Percentiles rank a stretch among this genome's conserved stretches.
Conservation (phyloP, 2,797 vertebrate genomes). For the Taenioides sp. region DNA sequence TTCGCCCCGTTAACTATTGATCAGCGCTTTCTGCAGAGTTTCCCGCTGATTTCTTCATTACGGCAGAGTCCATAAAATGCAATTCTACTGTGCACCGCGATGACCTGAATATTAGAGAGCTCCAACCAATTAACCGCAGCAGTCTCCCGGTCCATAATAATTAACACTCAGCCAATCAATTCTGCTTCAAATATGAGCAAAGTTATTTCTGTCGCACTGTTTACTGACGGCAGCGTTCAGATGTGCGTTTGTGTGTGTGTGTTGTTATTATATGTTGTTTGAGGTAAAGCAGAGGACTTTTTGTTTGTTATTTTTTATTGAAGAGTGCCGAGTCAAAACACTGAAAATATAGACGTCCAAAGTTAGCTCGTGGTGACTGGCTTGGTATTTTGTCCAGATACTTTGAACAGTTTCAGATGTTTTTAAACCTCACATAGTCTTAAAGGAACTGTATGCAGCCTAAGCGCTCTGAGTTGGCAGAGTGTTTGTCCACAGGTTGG, state of each 20-base stretch:
- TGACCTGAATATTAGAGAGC: constrained; percentile 54
- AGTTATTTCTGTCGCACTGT: constrained; percentile 9
- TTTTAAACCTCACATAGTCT: no score
- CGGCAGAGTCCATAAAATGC: constrained; percentile 36
- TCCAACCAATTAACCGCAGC: constrained; percentile 60
- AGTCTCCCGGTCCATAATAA: constrained; percentile 56
- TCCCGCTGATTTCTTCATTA: constrained; percentile 17
- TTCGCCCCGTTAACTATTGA: constrained; percentile 8
- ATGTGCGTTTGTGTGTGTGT: background rate
- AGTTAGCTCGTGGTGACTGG: no score
- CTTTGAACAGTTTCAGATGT: no score
- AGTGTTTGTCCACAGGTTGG: no score
- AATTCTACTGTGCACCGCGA: constrained; percentile 38
- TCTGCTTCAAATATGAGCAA: constrained; percentile 9
- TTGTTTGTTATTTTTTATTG: no score
- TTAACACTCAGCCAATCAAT: constrained; percentile 47
- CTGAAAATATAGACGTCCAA: no score
- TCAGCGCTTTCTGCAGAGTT: constrained; percentile 2
- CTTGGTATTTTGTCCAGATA: no score
- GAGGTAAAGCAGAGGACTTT: background rate
- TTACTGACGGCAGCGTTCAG: background rate
- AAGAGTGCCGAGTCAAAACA: no score
- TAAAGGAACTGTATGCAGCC: no score
- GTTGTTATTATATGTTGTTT: background rate
- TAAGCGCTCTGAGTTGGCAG: no score